These are phyloP conservation scores for Dryobates pubescens DNA, from an alignment of 2,797 vertebrate species.

Conservation along the genomic window DNA sequence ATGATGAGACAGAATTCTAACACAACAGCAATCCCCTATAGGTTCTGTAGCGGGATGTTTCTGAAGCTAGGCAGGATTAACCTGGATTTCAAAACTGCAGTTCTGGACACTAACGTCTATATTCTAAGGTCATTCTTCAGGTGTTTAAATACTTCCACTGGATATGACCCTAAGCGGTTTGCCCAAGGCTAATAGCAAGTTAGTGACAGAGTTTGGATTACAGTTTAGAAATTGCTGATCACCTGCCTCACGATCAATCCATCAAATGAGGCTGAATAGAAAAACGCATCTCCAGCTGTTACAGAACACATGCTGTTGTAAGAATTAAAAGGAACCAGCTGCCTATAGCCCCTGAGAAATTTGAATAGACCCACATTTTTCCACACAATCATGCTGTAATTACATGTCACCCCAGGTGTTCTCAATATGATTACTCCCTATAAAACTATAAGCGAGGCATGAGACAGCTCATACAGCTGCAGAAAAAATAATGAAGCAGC, in stretches of 20 bases:
- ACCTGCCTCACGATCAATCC: slow-evolving; percentile 66
- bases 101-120: not conserved
- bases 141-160: not conserved
- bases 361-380: slow-evolving; percentile 72
- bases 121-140: not conserved
- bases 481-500: slow-evolving; percentile 67
- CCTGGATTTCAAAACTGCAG: not conserved
- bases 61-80: not conserved
- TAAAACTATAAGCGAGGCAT: slow-evolving; percentile 45
- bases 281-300: slow-evolving; percentile 60
- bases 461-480: slow-evolving; percentile 47
- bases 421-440: slow-evolving; percentile 68
- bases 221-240: slow-evolving; percentile 64
- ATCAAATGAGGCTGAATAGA: slow-evolving; percentile 53
- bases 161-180: not conserved
- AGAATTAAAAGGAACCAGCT: slow-evolving; percentile 72
- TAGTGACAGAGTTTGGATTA: slow-evolving; percentile 45
- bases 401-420: slow-evolving; percentile 73
- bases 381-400: slow-evolving; percentile 71
- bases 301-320: slow-evolving; percentile 64
- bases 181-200: slow-evolving; percentile 16
- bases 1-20: not conserved
- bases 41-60: not conserved
- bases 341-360: slow-evolving; percentile 67
- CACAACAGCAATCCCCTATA: not conserved